Evolutionary conservation across 2,113 vertebrate genomes (phyloP).

Genomic region (Shinisaurus crocodilurus): DNA sequence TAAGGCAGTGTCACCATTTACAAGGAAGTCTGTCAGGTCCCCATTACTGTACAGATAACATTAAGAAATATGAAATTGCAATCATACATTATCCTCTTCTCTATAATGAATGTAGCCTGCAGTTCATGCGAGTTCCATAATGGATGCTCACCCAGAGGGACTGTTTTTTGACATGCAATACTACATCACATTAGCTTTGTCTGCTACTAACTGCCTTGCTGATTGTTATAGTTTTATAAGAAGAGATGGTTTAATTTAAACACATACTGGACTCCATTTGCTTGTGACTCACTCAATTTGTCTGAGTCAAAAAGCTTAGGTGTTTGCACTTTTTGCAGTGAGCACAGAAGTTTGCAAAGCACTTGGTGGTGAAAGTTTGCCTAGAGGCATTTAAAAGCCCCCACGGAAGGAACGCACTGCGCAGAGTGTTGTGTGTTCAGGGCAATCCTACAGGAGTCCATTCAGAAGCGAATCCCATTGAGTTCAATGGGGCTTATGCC

Average conservation of each 20-base stretch:
- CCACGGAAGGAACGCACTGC: conserved; percentile 10
- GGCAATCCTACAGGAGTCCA: neutral
- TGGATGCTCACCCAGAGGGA: conserved; percentile 22
- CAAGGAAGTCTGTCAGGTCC: neutral
- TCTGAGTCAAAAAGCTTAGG: conserved; percentile 17
- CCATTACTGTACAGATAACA: conserved; percentile 24
- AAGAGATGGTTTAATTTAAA: conserved; percentile 22
- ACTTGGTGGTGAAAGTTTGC: neutral
- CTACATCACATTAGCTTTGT: conserved; percentile 24
- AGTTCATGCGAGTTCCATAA: conserved; percentile 2
- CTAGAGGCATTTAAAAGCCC: neutral
- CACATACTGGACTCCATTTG: neutral
- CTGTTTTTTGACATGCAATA: conserved; percentile 11
- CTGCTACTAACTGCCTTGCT: neutral
- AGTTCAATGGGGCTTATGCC: neutral
- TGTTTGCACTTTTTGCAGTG: conserved; percentile 20
- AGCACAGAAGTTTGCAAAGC: conserved; percentile 22
- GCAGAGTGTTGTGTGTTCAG: neutral
- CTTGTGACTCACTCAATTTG: conserved; percentile 36
- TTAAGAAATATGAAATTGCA: conserved; percentile 25
- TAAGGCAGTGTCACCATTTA: conserved; percentile 15
- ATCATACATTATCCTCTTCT: conserved; percentile 17
- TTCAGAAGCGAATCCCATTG: neutral
- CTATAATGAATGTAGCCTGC: conserved; percentile 25
- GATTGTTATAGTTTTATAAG: neutral